These are phyloP conservation scores for Coendou prehensilis DNA, from an alignment of 2,797 vertebrate genomes.

Conservation along the genomic window DNA sequence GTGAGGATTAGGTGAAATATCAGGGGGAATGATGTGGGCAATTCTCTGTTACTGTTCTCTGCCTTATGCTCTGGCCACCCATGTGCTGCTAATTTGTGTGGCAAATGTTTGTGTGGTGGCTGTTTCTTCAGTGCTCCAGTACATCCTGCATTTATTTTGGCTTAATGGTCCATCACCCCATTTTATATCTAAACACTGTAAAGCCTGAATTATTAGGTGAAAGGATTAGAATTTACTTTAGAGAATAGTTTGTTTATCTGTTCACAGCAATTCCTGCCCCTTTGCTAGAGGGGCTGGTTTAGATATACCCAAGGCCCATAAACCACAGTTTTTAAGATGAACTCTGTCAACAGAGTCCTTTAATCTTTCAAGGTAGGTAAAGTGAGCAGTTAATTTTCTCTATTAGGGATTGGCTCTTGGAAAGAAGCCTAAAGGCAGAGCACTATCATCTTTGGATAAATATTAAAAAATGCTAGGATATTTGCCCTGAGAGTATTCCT, in stretches of 20 bases:
- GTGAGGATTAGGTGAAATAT: background rate
- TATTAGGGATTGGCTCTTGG: background rate
- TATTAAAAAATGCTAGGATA: conserved; percentile 14
- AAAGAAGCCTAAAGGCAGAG: conserved; percentile 34
- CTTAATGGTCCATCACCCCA: conserved; percentile 71
- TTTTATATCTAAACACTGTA: conserved; percentile 71
- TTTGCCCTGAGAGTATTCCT: background rate
- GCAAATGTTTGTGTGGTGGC: conserved; percentile 1
- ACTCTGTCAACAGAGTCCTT: conserved; percentile 21
- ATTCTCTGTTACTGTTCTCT: background rate
- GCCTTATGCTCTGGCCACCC: background rate
- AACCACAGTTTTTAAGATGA: conserved; percentile 26
- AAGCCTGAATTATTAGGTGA: conserved; percentile 80
- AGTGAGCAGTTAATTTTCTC: conserved; percentile 25
- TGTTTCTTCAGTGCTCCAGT: conserved; percentile 16
- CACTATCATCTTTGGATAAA: background rate
- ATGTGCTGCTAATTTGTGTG: background rate
- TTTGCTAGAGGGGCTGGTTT: conserved; percentile 27
- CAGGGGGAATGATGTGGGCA: background rate
- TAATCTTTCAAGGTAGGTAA: conserved; percentile 33
- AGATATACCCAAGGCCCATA: background rate
- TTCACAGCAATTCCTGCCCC: conserved; percentile 67
- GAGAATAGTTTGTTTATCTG: conserved; percentile 79
- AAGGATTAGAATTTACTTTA: conserved; percentile 78
- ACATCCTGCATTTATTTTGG: conserved; percentile 82